Conservation (phyloP, 2,113 vertebrate species). For the Isurus oxyrinchus region DNA sequence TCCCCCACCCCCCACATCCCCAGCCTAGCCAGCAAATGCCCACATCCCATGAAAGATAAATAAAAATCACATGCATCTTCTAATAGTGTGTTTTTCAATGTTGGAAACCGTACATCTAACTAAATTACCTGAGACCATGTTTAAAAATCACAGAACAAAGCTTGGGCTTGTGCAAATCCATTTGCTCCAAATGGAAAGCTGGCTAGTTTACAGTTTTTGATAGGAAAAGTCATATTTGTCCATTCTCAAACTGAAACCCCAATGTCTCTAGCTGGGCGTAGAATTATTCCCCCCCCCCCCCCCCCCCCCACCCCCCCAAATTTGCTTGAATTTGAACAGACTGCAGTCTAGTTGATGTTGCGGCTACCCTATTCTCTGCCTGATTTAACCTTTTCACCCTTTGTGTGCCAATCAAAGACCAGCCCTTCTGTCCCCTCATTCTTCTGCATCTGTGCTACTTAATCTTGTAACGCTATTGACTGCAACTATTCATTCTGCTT, state of each 20-base stretch:
- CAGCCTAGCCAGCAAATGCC: neutral
- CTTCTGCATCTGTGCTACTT: neutral
- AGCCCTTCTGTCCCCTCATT: neutral
- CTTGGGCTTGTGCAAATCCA: neutral
- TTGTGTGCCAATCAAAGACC: conserved; percentile 1
- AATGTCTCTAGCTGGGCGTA: neutral
- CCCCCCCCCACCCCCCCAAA: neutral
- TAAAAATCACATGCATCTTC: neutral
- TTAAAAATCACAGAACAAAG: neutral
- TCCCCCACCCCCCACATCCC: neutral
- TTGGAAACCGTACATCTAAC: neutral
- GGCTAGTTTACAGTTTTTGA: neutral
- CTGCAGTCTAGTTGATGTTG: neutral
- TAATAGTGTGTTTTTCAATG: neutral
- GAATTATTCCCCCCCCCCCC: neutral
- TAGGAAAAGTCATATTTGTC: no score
- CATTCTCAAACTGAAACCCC: neutral
- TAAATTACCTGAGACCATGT: neutral
- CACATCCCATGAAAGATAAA: no score
- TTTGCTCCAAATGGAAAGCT: neutral
- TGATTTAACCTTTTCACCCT: conserved; percentile 29
- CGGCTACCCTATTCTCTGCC: neutral
- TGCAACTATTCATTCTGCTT: neutral
- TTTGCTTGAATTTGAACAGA: neutral
- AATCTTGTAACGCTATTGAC: neutral